These are phyloP conservation scores for Mechanitis mazaeus DNA, from an alignment of 2,888 invertebrate genomes.

Conservation along the genomic window DNA sequence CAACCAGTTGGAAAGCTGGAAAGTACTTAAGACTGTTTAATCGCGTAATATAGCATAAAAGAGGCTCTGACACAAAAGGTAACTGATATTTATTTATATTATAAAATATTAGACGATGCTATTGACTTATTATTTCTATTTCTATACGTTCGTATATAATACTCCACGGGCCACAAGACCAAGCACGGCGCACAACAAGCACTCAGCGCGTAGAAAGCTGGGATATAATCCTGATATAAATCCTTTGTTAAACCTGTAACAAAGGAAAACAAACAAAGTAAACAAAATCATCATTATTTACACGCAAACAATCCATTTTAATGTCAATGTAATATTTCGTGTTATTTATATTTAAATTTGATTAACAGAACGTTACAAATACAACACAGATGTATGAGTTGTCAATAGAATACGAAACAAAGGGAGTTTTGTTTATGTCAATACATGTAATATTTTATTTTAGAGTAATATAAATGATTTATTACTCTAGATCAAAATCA, in stretches of 20 bases:
- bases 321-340: no score
- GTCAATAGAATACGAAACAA: no score
- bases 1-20: no score
- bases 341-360: no score
- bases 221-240: slow-evolving; percentile 51
- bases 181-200: slow-evolving; percentile 59
- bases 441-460: no score
- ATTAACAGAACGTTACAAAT: no score
- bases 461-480: no score
- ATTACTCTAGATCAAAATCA: no score
- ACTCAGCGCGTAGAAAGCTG: slow-evolving; percentile 58
- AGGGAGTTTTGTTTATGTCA: no score
- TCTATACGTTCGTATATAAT: slow-evolving; percentile 24
- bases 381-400: no score
- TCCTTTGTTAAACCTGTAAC: slow-evolving; percentile 61
- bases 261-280: slow-evolving; percentile 9
- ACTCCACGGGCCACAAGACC: slow-evolving; percentile 59
- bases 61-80: neutral
- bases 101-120: neutral
- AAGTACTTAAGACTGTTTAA: no score
- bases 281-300: neutral
- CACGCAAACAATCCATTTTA: neutral
- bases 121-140: neutral
- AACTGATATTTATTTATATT: neutral
- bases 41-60: no score